Percentiles rank a stretch among this genome's conserved stretches.
Conservation (phyloP, 2,113 vertebrate species). For the Antechinus stuartii region DNA sequence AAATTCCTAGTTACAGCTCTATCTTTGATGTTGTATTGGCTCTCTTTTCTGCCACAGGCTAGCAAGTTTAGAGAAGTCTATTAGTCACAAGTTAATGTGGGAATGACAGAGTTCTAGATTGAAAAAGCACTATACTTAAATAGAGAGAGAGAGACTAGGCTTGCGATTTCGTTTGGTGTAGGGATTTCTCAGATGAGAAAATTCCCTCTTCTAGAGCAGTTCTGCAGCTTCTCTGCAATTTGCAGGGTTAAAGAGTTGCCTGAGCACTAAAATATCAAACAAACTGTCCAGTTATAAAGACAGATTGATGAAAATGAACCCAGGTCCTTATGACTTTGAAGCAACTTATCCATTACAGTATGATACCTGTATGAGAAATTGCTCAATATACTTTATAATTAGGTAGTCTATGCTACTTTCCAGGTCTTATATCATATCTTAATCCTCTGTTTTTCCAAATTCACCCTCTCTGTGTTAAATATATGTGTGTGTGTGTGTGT, state of each 20-base stretch:
- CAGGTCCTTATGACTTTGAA: neutral
- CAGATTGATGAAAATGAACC: neutral
- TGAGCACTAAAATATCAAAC: neutral
- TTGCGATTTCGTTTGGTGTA: neutral
- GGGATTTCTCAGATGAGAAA: neutral
- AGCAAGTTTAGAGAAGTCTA: neutral
- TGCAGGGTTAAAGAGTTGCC: neutral
- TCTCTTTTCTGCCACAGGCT: neutral
- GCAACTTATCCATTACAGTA: neutral
- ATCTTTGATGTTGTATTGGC: neutral
- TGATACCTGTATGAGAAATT: neutral
- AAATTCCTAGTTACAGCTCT: neutral
- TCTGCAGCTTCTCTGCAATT: neutral
- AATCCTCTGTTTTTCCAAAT: neutral
- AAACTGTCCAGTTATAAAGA: neutral
- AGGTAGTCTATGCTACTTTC: neutral
- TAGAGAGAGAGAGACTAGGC: neutral
- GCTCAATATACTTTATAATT: neutral
- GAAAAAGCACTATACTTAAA: neutral
- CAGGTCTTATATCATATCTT: neutral
- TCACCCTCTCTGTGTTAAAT: neutral
- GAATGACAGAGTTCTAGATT: neutral
- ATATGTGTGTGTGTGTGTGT: no score
- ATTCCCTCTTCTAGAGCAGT: neutral
- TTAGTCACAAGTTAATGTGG: neutral